Evolutionary conservation across 1,140 invertebrate species (phyloP).

Genomic region (Drosophila punjabiensis): DNA sequence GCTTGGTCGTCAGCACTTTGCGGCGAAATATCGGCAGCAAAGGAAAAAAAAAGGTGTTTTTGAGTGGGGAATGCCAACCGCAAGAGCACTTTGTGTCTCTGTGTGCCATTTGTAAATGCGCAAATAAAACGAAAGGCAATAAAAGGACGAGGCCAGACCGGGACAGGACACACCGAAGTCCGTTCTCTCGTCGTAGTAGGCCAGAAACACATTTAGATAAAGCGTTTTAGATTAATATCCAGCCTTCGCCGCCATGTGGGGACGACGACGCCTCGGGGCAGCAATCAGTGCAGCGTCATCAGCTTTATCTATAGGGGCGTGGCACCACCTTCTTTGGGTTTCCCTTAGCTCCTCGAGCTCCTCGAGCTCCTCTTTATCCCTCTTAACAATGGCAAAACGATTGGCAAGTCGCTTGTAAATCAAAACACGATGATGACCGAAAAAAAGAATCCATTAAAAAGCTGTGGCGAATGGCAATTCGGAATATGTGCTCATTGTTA

Average conservation of each 20-base stretch:
- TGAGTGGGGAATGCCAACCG: conserved; percentile 46
- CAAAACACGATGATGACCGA: conserved; percentile 68
- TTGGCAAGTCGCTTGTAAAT: conserved; percentile 66
- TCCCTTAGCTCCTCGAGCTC: not conserved
- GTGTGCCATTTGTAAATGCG: conserved; percentile 77
- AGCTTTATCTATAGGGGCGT: conserved; percentile 37
- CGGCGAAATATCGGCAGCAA: conserved; percentile 19
- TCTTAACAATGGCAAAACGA: conserved; percentile 45
- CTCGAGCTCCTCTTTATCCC: not conserved
- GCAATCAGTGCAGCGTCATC: conserved; percentile 80
- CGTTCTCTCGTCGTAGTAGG: conserved; percentile 9
- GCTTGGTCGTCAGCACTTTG: conserved; percentile 52
- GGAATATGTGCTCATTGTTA: conserved; percentile 50
- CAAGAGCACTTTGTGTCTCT: conserved; percentile 59
- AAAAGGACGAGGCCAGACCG: conserved; percentile 44
- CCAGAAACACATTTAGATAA: conserved; percentile 78
- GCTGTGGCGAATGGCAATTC: conserved; percentile 61
- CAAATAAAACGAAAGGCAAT: conserved; percentile 79
- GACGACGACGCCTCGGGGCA: conserved; percentile 44
- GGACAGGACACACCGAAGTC: conserved; percentile 8
- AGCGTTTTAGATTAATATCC: conserved; percentile 78
- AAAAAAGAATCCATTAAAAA: conserved; percentile 58
- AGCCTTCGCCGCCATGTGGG: conserved; percentile 48
- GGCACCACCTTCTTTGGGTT: not conserved
- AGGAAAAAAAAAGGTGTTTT: conserved; percentile 68